Percentiles rank a stretch among this genome's conserved stretches.
Evolutionary conservation across 1,140 invertebrate species (phyloP).

Genomic region (Nasonia giraulti): DNA sequence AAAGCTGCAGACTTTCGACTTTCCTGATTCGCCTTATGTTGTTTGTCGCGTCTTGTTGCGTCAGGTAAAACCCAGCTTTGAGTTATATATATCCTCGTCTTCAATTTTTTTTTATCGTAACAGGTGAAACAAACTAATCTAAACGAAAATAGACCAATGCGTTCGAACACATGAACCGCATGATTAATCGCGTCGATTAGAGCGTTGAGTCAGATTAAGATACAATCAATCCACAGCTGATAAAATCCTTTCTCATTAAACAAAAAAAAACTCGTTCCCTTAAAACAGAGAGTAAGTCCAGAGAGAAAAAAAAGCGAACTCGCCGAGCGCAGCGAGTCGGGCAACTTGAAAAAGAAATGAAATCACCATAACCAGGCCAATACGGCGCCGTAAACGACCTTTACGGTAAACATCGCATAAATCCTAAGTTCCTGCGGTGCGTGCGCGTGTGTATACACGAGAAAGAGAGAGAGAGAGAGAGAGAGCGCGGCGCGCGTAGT

Average conservation of each 20-base stretch:
- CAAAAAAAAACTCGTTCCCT: not conserved
- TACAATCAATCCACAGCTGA: not conserved
- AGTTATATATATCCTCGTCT: too few species aligned
- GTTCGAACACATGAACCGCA: not conserved
- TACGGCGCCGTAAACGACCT: slow-evolving; percentile 25
- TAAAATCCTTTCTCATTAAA: not conserved
- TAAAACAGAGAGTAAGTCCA: not conserved
- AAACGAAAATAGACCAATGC: not conserved
- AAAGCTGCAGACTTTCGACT: not conserved
- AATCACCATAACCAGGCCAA: slow-evolving; percentile 9
- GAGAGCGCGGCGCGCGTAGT: not conserved
- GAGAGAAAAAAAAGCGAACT: not conserved
- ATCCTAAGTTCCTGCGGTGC: slow-evolving; percentile 14
- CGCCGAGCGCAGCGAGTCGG: not conserved
- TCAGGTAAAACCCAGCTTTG: too few species aligned
- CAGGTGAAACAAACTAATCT: not conserved
- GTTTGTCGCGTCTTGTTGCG: too few species aligned
- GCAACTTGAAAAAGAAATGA: not conserved
- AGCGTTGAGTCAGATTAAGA: slow-evolving; percentile 1
- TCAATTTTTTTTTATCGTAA: too few species aligned
- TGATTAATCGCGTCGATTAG: not conserved
- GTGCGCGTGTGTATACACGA: slow-evolving; percentile 3
- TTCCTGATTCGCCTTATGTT: too few species aligned
- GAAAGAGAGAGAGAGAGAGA: too few species aligned
- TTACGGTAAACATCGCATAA: slow-evolving; percentile 39